phyloP scores from a whole-genome alignment of 1,140 invertebrate genomes.

The Drosophila tsacasi region DNA sequence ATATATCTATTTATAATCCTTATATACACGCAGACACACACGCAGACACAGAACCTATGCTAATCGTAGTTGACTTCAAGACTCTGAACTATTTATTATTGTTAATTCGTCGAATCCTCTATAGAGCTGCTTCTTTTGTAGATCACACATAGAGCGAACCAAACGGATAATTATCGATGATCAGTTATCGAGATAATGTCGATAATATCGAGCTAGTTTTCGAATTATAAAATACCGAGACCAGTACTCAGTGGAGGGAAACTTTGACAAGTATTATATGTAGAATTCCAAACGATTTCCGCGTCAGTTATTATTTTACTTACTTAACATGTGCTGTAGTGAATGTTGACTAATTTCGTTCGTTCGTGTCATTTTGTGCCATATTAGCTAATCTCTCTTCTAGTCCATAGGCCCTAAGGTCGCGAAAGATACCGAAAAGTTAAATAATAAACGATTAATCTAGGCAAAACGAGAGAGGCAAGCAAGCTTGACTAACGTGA shows the following conservation, averaged over 20 bases:
- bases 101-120: constrained; percentile 65
- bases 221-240: constrained; percentile 62
- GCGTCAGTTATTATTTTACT: constrained; percentile 42
- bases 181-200: constrained; percentile 4
- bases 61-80: constrained; percentile 70
- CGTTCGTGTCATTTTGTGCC: constrained; percentile 71
- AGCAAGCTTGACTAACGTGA: constrained; percentile 29
- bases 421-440: constrained; percentile 23
- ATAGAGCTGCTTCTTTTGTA: constrained; percentile 67
- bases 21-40: constrained; percentile 8
- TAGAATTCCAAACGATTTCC: constrained; percentile 74
- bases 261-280: constrained; percentile 80
- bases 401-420: constrained; percentile 50
- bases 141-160: constrained; percentile 33
- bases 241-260: constrained; percentile 73
- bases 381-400: constrained; percentile 67
- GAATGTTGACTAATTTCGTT: constrained; percentile 74
- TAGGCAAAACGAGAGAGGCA: constrained; percentile 46
- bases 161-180: constrained; percentile 41
- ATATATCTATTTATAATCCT: constrained; percentile 45
- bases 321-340: constrained; percentile 81
- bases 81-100: constrained; percentile 64
- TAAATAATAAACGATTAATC: constrained; percentile 15
- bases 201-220: constrained; percentile 19
- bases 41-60: constrained; percentile 25